Conservation (phyloP, 2,113 vertebrate species). For the Geococcyx californianus region DNA sequence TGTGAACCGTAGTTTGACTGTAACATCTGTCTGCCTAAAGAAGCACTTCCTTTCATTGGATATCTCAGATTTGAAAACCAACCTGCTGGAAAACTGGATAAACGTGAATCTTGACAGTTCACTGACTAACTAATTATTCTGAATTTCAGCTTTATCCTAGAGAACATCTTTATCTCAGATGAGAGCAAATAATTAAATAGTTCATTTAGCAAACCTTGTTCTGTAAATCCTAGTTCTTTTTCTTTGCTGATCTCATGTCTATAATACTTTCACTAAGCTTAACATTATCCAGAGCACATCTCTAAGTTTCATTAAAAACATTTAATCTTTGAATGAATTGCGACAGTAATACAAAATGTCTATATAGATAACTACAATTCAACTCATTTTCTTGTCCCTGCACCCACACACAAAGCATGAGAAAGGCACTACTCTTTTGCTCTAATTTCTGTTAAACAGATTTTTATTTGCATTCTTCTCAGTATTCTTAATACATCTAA, state of each 20-base stretch:
- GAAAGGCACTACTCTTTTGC: not conserved
- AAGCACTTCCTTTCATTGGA: not conserved
- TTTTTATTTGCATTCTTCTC: slow-evolving; percentile 37
- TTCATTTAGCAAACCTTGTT: not conserved
- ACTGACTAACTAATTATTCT: not conserved
- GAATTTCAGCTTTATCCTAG: not conserved
- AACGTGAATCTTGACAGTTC: not conserved
- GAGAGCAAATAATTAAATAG: not conserved
- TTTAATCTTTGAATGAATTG: not conserved
- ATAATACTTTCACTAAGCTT: not conserved
- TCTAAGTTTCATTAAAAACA: not conserved
- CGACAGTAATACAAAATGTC: not conserved
- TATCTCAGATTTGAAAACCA: not conserved
- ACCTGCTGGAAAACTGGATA: not conserved
- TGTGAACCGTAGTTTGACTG: not conserved
- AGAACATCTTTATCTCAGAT: not conserved
- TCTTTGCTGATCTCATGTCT: not conserved
- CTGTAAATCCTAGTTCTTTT: not conserved
- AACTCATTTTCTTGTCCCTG: not conserved
- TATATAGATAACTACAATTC: not conserved
- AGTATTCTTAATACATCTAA: not conserved
- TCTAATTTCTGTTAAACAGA: not conserved
- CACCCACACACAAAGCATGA: not conserved
- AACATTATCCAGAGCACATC: not conserved
- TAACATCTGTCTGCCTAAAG: not conserved